These are phyloP conservation scores for Ganaspis brasiliensis DNA, from an alignment of 2,888 invertebrate genomes.

Conservation along the genomic window DNA sequence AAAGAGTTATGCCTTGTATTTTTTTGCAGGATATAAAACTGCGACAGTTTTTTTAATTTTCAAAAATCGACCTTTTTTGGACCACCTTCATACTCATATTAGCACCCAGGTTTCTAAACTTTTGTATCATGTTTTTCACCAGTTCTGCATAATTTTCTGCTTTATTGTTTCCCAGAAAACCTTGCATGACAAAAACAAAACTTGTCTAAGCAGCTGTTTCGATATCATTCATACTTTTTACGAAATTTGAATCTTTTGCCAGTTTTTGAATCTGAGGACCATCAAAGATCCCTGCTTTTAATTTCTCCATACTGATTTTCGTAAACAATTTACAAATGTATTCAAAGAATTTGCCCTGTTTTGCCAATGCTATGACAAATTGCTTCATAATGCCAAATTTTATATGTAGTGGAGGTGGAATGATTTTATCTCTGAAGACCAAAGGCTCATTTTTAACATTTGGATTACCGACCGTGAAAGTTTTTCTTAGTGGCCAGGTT, in stretches of 20 bases:
- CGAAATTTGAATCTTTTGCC: not conserved
- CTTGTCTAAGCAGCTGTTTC: conserved; percentile 11
- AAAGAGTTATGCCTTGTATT: too few relatives aligned
- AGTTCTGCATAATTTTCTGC: not conserved
- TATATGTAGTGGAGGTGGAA: conserved; percentile 65
- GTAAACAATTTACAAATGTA: conserved; percentile 58
- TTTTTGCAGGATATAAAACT: too few relatives aligned
- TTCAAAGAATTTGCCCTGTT: conserved; percentile 59
- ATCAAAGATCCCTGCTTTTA: conserved; percentile 58
- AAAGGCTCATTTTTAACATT: conserved; percentile 57
- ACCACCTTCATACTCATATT: not conserved
- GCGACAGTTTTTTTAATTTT: too few relatives aligned
- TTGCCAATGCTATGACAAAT: conserved; percentile 61
- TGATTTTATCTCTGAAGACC: conserved; percentile 52
- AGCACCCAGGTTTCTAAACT: not conserved
- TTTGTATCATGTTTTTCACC: not conserved
- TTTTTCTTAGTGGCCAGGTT: conserved; percentile 53
- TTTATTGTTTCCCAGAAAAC: conserved; percentile 23
- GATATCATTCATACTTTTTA: not conserved
- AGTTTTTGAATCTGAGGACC: conserved; percentile 15
- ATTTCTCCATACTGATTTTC: conserved; percentile 55
- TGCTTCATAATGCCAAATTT: conserved; percentile 66
- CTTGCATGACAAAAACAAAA: not conserved
- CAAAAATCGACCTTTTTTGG: too few relatives aligned
- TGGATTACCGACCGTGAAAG: conserved; percentile 47